Evolutionary conservation across 2,888 invertebrate genomes (phyloP).

Genomic region (Epinotia nisella): DNA sequence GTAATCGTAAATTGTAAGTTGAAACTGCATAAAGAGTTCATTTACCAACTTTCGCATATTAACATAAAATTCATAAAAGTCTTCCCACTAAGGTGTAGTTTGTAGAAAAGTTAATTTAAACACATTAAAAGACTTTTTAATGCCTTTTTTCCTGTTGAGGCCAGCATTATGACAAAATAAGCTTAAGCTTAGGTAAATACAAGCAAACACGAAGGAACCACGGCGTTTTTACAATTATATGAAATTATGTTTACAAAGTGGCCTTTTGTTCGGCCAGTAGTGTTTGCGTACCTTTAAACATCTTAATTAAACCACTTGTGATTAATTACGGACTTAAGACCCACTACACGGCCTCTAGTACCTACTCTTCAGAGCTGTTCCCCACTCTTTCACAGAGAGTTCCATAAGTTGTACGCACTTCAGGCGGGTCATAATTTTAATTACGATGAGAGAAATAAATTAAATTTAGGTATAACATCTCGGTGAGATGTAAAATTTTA

Average conservation of each 20-base stretch:
- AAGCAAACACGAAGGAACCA: background rate
- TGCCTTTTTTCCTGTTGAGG: conserved; percentile 30
- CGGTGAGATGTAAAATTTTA: conserved; percentile 21
- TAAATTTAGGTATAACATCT: conserved; percentile 15
- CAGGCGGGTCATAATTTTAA: conserved; percentile 25
- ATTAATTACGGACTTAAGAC: conserved; percentile 53
- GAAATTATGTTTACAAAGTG: conserved; percentile 26
- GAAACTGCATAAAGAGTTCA: background rate
- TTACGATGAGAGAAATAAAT: conserved; percentile 26
- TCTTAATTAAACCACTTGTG: conserved; percentile 75
- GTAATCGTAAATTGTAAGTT: background rate
- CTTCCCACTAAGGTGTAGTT: conserved; percentile 30
- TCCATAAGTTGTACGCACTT: conserved; percentile 19
- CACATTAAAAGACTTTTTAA: conserved; percentile 39
- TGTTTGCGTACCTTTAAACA: conserved; percentile 62
- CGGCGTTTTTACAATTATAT: conserved; percentile 27
- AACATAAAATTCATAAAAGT: conserved; percentile 22
- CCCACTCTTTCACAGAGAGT: conserved; percentile 48
- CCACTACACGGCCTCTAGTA: conserved; percentile 51
- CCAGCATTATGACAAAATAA: conserved; percentile 27
- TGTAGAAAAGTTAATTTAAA: conserved; percentile 33
- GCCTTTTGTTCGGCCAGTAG: conserved; percentile 46
- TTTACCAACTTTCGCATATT: conserved; percentile 5
- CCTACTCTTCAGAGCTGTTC: conserved; percentile 50
- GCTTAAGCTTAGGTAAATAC: background rate